phyloP scores from a whole-genome alignment of 2,113 vertebrate genomes.

The Microtus pennsylvanicus region DNA sequence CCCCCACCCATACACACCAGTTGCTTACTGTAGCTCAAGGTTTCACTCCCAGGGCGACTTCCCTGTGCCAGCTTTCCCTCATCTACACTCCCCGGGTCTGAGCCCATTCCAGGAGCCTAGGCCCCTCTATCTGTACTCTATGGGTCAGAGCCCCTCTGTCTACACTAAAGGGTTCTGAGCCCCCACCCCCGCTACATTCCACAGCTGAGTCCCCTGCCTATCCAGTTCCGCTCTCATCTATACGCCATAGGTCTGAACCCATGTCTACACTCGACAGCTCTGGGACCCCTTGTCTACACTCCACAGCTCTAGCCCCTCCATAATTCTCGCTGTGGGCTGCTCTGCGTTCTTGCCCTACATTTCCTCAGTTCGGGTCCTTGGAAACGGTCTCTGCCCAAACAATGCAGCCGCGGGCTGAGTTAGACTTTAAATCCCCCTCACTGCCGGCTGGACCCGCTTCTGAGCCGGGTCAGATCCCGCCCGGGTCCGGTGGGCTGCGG shows the following conservation, averaged over 20 bases:
- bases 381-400: constrained; percentile 24
- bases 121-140: not conserved
- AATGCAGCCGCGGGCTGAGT: not conserved
- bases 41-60: not conserved
- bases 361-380: not conserved
- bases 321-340: not conserved
- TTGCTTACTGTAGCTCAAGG: not conserved
- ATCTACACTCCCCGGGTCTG: not conserved
- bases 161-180: not conserved
- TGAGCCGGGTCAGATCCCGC: not conserved
- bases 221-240: not conserved
- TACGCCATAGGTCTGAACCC: not conserved
- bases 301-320: not conserved
- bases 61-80: not conserved
- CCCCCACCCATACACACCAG: not conserved
- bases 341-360: not conserved
- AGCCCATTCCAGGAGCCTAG: not conserved
- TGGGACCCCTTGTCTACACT: not conserved
- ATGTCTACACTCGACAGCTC: not conserved
- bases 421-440: not conserved
- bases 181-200: not conserved
- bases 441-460: not conserved
- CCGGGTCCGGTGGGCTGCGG: not conserved
- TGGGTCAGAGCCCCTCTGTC: not conserved
- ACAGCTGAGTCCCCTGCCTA: not conserved